Percentiles rank a stretch among this genome's conserved stretches.
Conservation (phyloP, 2,888 invertebrate species). For the Leptinotarsa haldemani region DNA sequence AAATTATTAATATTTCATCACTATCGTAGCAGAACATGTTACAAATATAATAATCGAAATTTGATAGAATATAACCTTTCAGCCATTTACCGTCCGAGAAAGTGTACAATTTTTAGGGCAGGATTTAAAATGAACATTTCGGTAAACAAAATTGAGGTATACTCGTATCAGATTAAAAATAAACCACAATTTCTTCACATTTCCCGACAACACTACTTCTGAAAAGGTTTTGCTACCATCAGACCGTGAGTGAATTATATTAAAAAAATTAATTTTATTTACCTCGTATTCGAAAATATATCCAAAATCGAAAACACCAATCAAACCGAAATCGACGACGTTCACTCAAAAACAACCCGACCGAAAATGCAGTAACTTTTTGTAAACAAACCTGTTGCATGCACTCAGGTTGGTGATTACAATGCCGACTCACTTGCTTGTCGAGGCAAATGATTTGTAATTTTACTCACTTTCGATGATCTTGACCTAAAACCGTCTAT, state of each 20-base stretch:
- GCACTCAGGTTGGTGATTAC: background rate
- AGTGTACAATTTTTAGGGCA: too few relatives aligned
- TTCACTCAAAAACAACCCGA: background rate
- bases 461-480: conserved; percentile 36
- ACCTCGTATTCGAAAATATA: background rate
- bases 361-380: background rate
- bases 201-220: too few relatives aligned
- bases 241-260: too few relatives aligned
- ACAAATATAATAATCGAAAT: too few relatives aligned
- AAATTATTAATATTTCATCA: too few relatives aligned
- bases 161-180: background rate
- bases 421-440: background rate
- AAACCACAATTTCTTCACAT: too few relatives aligned
- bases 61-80: background rate
- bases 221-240: too few relatives aligned
- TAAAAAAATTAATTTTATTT: background rate
- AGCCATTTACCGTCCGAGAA: background rate
- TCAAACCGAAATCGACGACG: background rate
- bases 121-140: too few relatives aligned
- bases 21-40: too few relatives aligned
- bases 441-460: background rate
- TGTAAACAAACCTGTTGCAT: conserved; percentile 3
- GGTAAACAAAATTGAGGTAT: too few relatives aligned
- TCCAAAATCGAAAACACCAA: background rate
- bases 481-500: conserved; percentile 31